These are phyloP conservation scores for Malurus elegans DNA, from an alignment of 2,113 vertebrate species.

Conservation along the genomic window DNA sequence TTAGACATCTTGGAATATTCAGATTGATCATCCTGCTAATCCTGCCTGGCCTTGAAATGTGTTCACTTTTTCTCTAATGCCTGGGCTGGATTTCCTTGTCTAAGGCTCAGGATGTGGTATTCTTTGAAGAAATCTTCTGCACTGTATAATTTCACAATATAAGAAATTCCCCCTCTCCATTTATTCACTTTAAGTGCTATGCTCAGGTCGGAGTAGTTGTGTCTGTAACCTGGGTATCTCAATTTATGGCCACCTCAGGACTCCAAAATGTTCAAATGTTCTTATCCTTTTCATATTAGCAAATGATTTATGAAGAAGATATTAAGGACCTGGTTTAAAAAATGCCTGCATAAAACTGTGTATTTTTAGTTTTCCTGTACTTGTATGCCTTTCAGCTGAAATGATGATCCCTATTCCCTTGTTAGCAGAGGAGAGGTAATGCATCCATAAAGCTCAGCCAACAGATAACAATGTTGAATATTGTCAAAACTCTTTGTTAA, in stretches of 20 bases:
- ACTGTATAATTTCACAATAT: background rate
- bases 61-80: background rate
- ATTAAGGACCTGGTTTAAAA: background rate
- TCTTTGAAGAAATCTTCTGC: background rate
- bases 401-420: background rate
- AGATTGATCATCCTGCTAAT: background rate
- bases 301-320: background rate
- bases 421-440: background rate
- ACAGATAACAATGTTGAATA: background rate
- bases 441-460: background rate
- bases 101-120: background rate
- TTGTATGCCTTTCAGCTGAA: background rate
- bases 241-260: background rate
- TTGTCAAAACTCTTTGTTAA: background rate
- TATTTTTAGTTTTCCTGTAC: background rate
- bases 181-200: background rate
- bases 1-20: background rate
- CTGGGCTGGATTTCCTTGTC: background rate
- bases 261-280: background rate
- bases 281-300: background rate
- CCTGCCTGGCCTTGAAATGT: background rate
- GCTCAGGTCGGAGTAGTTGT: background rate
- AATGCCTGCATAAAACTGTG: background rate
- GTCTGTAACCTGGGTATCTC: background rate
- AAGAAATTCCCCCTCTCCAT: background rate